A percentile compares a stretch with the other conserved stretches of the same genome.
phyloP scores from a whole-genome alignment of 2,113 vertebrate species.

The Odocoileus hemionus region DNA sequence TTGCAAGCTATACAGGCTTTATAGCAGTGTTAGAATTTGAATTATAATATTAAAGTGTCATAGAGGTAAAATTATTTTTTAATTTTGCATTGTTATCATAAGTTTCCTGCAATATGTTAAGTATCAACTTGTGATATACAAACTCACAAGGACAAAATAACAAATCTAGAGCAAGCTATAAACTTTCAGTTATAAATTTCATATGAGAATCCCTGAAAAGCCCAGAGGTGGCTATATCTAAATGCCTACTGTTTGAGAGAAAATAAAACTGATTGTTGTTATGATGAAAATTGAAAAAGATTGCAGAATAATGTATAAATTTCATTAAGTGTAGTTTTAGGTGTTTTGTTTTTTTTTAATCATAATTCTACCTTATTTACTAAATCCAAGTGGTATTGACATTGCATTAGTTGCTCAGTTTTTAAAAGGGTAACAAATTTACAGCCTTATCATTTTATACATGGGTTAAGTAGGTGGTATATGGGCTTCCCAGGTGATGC shows the following conservation, averaged over 20 bases:
- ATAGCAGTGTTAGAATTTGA: neutral
- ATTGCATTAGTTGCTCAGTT: neutral
- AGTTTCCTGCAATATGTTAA: neutral
- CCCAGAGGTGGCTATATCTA: neutral
- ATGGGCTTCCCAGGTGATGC: neutral
- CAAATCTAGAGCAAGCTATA: neutral
- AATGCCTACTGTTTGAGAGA: neutral
- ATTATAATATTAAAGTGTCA: neutral
- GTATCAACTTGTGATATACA: neutral
- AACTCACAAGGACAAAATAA: neutral
- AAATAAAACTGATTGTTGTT: neutral
- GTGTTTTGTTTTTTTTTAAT: neutral
- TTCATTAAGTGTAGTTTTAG: neutral
- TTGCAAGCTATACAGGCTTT: neutral
- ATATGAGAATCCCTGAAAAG: neutral
- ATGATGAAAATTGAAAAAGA: neutral
- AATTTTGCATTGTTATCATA: neutral
- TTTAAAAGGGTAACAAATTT: neutral
- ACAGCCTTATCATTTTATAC: neutral
- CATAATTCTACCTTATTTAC: neutral
- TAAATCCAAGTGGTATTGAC: neutral
- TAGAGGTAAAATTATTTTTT: neutral
- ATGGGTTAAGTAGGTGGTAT: neutral
- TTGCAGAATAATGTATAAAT: neutral
- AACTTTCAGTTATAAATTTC: neutral